Conservation (phyloP, 2,113 vertebrate species). For the Leptodactylus fuscus region DNA sequence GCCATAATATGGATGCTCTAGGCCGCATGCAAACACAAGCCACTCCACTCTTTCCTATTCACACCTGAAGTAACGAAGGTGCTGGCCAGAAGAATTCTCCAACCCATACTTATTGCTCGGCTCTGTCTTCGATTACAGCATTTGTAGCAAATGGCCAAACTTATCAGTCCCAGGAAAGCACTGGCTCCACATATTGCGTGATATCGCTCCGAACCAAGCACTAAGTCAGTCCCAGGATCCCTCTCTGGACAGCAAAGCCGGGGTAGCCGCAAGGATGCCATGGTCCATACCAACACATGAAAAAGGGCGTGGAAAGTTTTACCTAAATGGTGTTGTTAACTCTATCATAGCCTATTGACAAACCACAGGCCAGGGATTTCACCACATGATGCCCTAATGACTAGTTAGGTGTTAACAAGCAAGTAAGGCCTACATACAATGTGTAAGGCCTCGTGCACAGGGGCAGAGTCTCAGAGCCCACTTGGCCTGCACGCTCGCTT, state of each 20-base stretch:
- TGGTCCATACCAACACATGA: background rate
- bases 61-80: slow-evolving; percentile 35
- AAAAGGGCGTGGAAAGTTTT: background rate
- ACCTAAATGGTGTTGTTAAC: slow-evolving; percentile 4
- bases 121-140: background rate
- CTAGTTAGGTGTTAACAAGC: too few species aligned
- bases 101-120: background rate
- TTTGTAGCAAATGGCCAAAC: slow-evolving; percentile 17
- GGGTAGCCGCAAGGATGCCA: slow-evolving; percentile 32
- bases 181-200: slow-evolving; percentile 22
- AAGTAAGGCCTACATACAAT: too few species aligned
- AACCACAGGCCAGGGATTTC: background rate
- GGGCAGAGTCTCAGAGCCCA: too few species aligned
- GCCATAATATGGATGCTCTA: too few species aligned
- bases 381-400: background rate
- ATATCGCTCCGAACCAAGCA: background rate
- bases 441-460: too few species aligned
- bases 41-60: too few species aligned
- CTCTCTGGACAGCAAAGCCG: slow-evolving; percentile 20
- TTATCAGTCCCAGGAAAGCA: slow-evolving; percentile 1
- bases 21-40: too few species aligned
- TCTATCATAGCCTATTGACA: background rate
- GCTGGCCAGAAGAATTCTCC: background rate
- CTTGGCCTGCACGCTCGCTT: too few species aligned
- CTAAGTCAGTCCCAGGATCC: slow-evolving; percentile 31